Conservation (phyloP, 2,113 vertebrate species). For the Micromys minutus region DNA sequence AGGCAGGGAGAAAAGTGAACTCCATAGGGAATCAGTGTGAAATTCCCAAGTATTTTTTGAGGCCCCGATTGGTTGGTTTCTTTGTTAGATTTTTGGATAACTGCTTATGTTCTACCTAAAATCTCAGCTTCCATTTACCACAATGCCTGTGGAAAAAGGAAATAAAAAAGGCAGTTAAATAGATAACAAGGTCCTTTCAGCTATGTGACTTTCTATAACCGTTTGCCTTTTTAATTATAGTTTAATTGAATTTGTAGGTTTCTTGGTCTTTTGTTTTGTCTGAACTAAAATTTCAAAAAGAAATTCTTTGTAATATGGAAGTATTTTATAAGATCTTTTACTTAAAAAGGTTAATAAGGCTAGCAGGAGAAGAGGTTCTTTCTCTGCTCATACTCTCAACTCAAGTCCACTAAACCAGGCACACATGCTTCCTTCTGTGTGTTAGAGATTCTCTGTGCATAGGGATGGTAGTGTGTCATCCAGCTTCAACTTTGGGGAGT, state of each 20-base stretch:
- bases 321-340: slow-evolving; percentile 5
- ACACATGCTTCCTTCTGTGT: neutral
- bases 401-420: neutral
- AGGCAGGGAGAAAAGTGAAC: neutral
- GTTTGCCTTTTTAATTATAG: slow-evolving; percentile 35
- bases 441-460: neutral
- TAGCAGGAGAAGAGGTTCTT: neutral
- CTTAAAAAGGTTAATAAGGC: slow-evolving; percentile 7
- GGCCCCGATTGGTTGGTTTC: neutral
- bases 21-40: neutral
- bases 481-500: neutral
- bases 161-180: slow-evolving; percentile 16
- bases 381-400: neutral
- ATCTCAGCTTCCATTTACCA: neutral
- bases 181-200: neutral
- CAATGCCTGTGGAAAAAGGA: neutral
- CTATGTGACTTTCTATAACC: neutral
- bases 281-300: neutral
- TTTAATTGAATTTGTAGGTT: slow-evolving; percentile 54
- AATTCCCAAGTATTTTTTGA: slow-evolving; percentile 34
- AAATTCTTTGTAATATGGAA: slow-evolving; percentile 10
- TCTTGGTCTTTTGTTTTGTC: slow-evolving; percentile 27
- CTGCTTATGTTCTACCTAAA: neutral
- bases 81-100: neutral
- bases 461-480: neutral